Evolutionary conservation across 2,888 invertebrate species (phyloP), one percentile per base, ranked within the genome.

Genomic region (Drosophila mettleri): DNA sequence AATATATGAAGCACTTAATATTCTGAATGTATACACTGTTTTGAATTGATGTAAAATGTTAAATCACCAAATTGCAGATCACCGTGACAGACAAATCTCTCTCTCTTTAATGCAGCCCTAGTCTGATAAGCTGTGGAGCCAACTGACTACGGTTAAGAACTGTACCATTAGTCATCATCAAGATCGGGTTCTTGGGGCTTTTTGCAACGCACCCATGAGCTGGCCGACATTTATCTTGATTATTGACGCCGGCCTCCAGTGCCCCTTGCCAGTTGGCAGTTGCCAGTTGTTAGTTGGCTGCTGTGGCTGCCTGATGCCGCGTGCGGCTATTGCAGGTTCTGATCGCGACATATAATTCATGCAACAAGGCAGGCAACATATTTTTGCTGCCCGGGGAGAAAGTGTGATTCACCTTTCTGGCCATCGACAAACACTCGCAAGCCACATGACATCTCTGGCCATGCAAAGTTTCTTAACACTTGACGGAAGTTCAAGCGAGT

Each of bases 171-270:
- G 86, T 84, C 83, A 84, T 87, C 83, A 83, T 86, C 82, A 84
- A 61, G 78, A 39, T 24, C 29, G 49, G n/a, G 34, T 39, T 59
- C 54, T 69, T 55, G 52, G 71, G 73, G 63, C 46, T 77, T 83
- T 78, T 74, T 74, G 78, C 83, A 87, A 82, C 85, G 83, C 83
- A 87, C 79, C 80, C 78, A 62, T 67, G 62, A 53, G 60, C 77
- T 70, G 76, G 80, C 65, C 84, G 75, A 79, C 84, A 85, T 85
- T 85, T 88, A 85, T 85, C 85, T 85, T 85, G 86, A 85, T 85
- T 86, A 88, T 86, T 52, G 88, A 77, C 61, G 70, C 63, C 38
- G 67, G 65, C 72, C 49, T 51, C 41, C 18, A 29, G 49, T n/a
- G n/a, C n/a, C n/a, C n/a, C n/a, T 58, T 57, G 34, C 53, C 68